These are phyloP conservation scores for Ceratoteleas bidentatus DNA, from an alignment of 1,140 invertebrate genomes.

Conservation along the genomic window DNA sequence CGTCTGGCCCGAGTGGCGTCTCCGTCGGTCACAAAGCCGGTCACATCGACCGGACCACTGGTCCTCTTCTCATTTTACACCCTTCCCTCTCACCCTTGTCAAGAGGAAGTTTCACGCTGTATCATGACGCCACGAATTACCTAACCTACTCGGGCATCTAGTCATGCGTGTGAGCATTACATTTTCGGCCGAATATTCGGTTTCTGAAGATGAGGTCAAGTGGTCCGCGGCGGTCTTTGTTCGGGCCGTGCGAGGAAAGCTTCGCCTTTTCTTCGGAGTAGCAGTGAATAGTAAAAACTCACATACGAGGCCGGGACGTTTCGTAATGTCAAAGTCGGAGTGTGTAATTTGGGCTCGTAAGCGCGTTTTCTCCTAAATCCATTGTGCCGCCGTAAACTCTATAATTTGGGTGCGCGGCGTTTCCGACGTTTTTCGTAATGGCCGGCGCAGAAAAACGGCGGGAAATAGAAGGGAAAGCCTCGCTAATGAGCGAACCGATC, in stretches of 20 bases:
- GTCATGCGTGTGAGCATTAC: conserved; percentile 55
- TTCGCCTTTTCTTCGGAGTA: conserved; percentile 23
- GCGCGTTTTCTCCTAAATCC: conserved; percentile 20
- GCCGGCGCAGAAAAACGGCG: conserved; percentile 30
- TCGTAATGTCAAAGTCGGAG: conserved; percentile 26
- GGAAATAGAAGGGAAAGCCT: conserved; percentile 32
- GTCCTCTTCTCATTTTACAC: conserved; percentile 59
- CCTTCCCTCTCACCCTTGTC: conserved; percentile 56
- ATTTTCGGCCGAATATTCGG: conserved; percentile 38
- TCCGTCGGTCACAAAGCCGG: conserved; percentile 23
- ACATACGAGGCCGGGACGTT: conserved; percentile 18
- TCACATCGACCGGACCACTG: conserved; percentile 46
- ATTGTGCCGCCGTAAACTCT: conserved; percentile 23
- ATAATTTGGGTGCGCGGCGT: conserved; percentile 10
- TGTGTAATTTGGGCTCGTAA: conserved; percentile 41
- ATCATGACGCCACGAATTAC: conserved; percentile 63
- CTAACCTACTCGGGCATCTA: conserved; percentile 50
- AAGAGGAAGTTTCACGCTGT: conserved; percentile 72
- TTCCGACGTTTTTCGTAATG: conserved; percentile 15
- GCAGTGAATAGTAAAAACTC: conserved; percentile 30
- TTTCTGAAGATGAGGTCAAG: conserved; percentile 54
- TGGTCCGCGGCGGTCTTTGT: conserved; percentile 22
- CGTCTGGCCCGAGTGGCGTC: conserved; percentile 10
- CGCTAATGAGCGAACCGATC: conserved; percentile 8
- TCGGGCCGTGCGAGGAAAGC: conserved; percentile 5